Base-by-base conservation (phyloP, 2,113 vertebrate species). In the Bungarus multicinctus region DNA sequence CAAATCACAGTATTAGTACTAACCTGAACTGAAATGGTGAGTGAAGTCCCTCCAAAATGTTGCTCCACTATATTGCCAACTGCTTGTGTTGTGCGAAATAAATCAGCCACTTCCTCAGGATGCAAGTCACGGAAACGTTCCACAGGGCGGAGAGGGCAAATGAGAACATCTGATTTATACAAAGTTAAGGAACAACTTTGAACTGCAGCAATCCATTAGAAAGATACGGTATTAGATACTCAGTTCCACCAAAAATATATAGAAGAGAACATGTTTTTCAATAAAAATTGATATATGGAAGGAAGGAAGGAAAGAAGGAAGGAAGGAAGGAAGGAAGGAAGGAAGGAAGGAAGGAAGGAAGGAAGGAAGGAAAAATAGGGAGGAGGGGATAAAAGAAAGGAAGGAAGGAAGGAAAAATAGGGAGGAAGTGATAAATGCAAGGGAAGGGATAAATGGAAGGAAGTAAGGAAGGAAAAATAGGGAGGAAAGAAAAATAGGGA, bases 21-120 rank as follows among this genome's bases (percentile, higher is more conserved):
- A 94, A 98, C 99, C 98, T 99, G 99, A 64, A 99, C 95, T 30
- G 98, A 96, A 58, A 99, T 98, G 90, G 99, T 99, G 93, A 99
- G 97, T 0, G 98, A 99, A 1, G 98, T 98, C 45, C 98, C 97
- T 0, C 97, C 94, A 97, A 99, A 99, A 96, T 99, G 98, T 69
- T 96, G 97, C 96, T 99, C 99, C 87, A 99, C 98, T 86, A 98
- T 96, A 0, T 85, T 94, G 9, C 98, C 98, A 0, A 99, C 98
- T 88, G 93, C 98, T 94, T 99, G 99, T 0, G 97, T 97, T 0
- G 96, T 96, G 20, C 2, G 39, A 95, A 99, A 99, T 54, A 99
- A 92, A 95, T 99, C 99, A 0, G 98, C 95, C 91, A 99, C 96
- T 95, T 99, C 99, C 4, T 99, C 98, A 0, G 98, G 98, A 81